These are phyloP conservation scores for Thalassophryne amazonica DNA, from an alignment of 2,797 vertebrate species.

Conservation along the genomic window DNA sequence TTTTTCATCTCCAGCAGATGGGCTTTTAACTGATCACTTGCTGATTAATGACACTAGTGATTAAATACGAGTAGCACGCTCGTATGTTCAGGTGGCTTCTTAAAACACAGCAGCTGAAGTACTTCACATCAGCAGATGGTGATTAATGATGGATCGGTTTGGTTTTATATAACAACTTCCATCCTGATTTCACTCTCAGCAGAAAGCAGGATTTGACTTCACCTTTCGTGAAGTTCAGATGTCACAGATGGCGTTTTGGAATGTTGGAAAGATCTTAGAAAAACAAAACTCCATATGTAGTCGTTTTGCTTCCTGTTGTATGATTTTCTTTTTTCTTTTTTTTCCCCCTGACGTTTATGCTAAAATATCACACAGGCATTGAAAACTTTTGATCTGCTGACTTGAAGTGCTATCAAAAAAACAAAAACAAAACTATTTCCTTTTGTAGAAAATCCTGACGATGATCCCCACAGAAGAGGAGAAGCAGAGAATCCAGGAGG, in stretches of 20 bases:
- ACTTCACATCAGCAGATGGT: slow-evolving; percentile 38
- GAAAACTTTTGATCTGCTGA: slow-evolving; percentile 1
- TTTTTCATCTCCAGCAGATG: too few relatives aligned
- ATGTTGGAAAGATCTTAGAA: slow-evolving; percentile 32
- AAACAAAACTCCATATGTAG: slow-evolving; percentile 28
- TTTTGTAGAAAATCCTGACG: slow-evolving; percentile 91
- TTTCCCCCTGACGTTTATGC: not conserved
- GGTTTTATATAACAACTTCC: slow-evolving; percentile 50
- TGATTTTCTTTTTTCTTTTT: slow-evolving; percentile 10
- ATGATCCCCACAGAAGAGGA: slow-evolving; percentile 98
- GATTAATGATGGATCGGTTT: slow-evolving; percentile 44
- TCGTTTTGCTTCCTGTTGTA: slow-evolving; percentile 6
- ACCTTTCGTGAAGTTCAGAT: slow-evolving; percentile 50
- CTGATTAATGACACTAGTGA: slow-evolving; percentile 49
- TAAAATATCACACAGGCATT: not conserved
- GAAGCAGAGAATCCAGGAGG: slow-evolving; percentile 97
- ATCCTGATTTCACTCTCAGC: slow-evolving; percentile 31
- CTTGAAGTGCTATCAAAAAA: too few relatives aligned
- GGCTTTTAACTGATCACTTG: slow-evolving; percentile 16
- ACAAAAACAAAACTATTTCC: too few relatives aligned
- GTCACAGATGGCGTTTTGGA: slow-evolving; percentile 27
- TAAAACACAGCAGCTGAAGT: slow-evolving; percentile 39
- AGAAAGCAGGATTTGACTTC: slow-evolving; percentile 20
- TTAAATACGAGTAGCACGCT: slow-evolving; percentile 42
- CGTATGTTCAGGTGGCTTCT: slow-evolving; percentile 45